phyloP scores from a whole-genome alignment of 2,888 invertebrate genomes.

The Choristoneura rosaceana region DNA sequence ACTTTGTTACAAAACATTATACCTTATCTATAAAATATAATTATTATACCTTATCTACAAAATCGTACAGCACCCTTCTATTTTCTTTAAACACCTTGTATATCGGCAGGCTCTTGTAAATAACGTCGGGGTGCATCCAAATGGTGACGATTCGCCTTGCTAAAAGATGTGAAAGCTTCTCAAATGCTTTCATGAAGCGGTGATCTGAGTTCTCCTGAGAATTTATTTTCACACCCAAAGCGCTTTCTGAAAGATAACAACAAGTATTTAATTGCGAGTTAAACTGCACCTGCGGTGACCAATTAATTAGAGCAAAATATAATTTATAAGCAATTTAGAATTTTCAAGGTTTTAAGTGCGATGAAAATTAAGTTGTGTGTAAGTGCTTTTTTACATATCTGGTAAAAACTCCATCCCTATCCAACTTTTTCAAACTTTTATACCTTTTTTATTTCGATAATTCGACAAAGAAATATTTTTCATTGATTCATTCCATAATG shows the following conservation, averaged over 20 bases:
- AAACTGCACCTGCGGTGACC: neutral
- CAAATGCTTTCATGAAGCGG: constrained; percentile 33
- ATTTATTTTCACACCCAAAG: constrained; percentile 33
- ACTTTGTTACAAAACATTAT: too few relatives aligned
- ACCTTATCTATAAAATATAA: neutral
- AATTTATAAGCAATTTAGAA: too few relatives aligned
- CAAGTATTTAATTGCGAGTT: neutral
- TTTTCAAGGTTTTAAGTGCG: too few relatives aligned
- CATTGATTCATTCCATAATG: too few relatives aligned
- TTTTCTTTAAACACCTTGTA: constrained; percentile 14
- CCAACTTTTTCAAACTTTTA: too few relatives aligned
- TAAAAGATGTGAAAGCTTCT: neutral
- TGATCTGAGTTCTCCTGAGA: constrained; percentile 40
- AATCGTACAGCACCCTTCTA: constrained; percentile 4
- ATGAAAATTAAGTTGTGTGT: too few relatives aligned
- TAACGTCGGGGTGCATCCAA: constrained; percentile 27
- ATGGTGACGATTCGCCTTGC: constrained; percentile 13
- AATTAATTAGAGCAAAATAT: too few relatives aligned
- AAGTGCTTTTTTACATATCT: too few relatives aligned
- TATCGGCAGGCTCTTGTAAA: constrained; percentile 12
- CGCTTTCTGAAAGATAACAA: constrained; percentile 38
- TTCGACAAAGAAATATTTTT: too few relatives aligned
- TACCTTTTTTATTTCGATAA: too few relatives aligned
- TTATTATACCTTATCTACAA: constrained; percentile 23
- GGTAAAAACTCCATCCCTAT: too few relatives aligned